Base-by-base conservation (phyloP, 2,888 invertebrate genomes). In the Prosapia bicincta region DNA sequence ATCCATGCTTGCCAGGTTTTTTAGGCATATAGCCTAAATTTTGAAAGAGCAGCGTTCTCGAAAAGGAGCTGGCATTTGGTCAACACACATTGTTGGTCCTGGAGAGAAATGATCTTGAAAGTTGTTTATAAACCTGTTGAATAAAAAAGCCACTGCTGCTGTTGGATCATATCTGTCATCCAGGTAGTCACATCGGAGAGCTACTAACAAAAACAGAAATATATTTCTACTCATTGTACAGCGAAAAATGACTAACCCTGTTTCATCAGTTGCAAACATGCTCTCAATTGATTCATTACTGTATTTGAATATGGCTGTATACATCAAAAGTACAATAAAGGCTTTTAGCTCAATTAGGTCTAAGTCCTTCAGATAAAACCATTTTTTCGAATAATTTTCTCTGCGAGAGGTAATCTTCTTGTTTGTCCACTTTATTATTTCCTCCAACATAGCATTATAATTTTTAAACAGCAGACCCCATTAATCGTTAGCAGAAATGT, bases 131-230 rank as follows among this genome's bases (percentile, higher is more conserved):
- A n/a, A n/a, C n/a, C n/a, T n/a, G n/a, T n/a, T n/a, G n/a, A n/a
- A n/a, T n/a, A n/a, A n/a, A n/a, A n/a, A 77, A 76, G 68, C 67
- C 28, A 78, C 76, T 10, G 30, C 66, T 23, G 78, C 78, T 43
- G 9, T 43, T 10, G 2, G 38, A 43, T 71, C 71, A 20, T 71
- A 23, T 3, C 43, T 23, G 23, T 71, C 71, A 43, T 71, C 25
- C 10, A 43, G 9, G 23, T 71, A 25, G 43, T 71, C 71, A 23
- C 38, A 71, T 13, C 23, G 38, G 3, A 71, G n/a, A 23, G 71
- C 71, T 13, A 43, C 0, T 6, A 71, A 24, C 6, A 71, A 15
- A 43, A 26, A 69, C n/a, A 69, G 1, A 25, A 69, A 69, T 25
- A 20, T 69, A 7, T 69, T 69, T 24, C 32, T 20, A n/a, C 71